Base-by-base conservation (phyloP, 2,797 vertebrate species). In the Hemibagrus guttatus region DNA sequence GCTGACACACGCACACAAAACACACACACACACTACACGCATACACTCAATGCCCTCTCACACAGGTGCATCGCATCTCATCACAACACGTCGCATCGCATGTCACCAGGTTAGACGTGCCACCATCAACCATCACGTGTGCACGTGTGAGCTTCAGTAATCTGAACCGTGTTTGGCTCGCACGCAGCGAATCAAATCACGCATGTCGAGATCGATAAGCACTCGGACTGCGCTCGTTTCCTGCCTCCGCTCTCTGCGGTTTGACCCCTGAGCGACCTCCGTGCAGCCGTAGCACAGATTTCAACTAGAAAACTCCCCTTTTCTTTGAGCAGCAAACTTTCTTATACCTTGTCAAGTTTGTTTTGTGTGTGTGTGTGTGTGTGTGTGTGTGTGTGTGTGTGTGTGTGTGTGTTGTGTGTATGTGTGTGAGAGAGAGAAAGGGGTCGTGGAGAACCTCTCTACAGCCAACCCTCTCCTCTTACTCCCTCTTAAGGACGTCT, bases 231-330 rank as follows among this genome's bases (percentile, higher is more conserved):
- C 80, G 31, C 35, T 54, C 86, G 91, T 93, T 93, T 94, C 82
- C 92, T 93, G 92, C 90, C 93, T 92, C 90, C 92, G 87, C 90
- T 94, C 90, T 90, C 88, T 90, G 91, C 0, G 89, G 93, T 93
- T 95, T 93, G 91, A 92, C 94, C 91, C 91, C 90, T 91, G 87
- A 83, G 59, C 91, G 93, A 95, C 93, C 94, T 46, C 91, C 83
- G 86, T 88, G 92, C 92, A 92, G 92, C 92, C 91, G 92, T 88
- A 87, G 78, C 56, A 61, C 35, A 80, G 78, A n/a, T 80, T 42
- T 16, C 0, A 26, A 2, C 31, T 80, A 4, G 3, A 14, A 39
- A 61, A 28, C 54, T 13, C 4, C 11, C 11, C 0, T 31, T 54
- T 21, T 11, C 28, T 49, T 74, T 75, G 46, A 52, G 19, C 49